Evolutionary conservation across 2,888 invertebrate species (phyloP), one percentile per base, ranked within the genome.

Genomic region (Cheilosia pagana): DNA sequence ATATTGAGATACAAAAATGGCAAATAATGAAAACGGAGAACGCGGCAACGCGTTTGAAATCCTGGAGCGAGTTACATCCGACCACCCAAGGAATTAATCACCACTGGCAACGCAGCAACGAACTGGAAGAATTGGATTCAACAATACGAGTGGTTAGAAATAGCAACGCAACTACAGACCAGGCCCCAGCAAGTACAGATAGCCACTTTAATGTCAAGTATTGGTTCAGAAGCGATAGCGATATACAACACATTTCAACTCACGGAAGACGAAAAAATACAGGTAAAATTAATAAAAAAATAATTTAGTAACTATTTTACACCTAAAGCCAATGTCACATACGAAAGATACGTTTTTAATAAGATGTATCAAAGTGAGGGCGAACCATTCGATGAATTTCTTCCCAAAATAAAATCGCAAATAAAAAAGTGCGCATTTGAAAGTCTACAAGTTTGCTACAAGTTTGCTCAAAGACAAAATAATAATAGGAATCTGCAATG

Each of bases 231-330:
- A 67, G 67, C 53, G 4, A 43, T 68, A 8, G 45, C 45, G 31
- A 31, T 68, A 45, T 68, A 45, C 55, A 55, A 55, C n/a, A 55
- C 55, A 28, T 55, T 67, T 43, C 52, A 67, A 55, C 43, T 67
- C 16, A 39, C 21, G 1, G 63, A 35, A 3, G 25, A 50, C 8
- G 63, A 50, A 45, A 65, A 65, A 50, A 14, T 21, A 52, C 25
- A 65, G 63, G 35, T 43, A 43, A 39, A 14, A 39, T 50, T 50
- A n/a, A 50, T 50, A 50, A 50, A 65, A 65, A 63, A 57, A 1
- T 21, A 39, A 57, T 57, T 57, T 14, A 39, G 12, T 14, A 57
- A 21, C 57, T 65, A 39, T 52, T 50, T 65, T 16, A 23, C n/a
- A 21, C 63, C 63, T 2, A 65, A 50, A 25, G 14, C 39, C 12